Conservation (phyloP, 2,888 invertebrate genomes). For the Apotomis turbidana region DNA sequence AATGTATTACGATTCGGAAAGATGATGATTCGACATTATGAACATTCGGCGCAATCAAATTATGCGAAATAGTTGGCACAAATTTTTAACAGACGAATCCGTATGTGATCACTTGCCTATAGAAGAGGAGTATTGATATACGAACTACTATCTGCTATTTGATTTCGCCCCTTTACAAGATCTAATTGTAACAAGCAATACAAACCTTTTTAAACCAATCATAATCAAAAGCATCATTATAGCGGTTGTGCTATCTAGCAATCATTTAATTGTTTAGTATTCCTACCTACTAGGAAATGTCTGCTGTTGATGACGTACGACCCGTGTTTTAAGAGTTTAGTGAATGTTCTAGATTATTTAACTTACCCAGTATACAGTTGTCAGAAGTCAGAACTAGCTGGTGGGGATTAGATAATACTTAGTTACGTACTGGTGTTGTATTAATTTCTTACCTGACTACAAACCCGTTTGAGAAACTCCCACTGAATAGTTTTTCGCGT, state of each 20-base stretch:
- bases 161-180: too few species aligned
- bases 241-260: neutral
- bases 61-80: too few species aligned
- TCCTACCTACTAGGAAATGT: neutral
- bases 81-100: too few species aligned
- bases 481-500: neutral
- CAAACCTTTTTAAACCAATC: neutral
- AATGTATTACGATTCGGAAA: too few species aligned
- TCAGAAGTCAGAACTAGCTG: neutral
- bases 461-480: slow-evolving; percentile 19
- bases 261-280: neutral
- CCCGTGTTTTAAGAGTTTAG: neutral
- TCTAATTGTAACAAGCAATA: neutral
- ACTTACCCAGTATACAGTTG: too few species aligned
- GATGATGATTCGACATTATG: too few species aligned
- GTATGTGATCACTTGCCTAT: too few species aligned
- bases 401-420: slow-evolving; percentile 8
- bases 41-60: too few species aligned
- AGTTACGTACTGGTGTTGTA: neutral
- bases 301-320: neutral
- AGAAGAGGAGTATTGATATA: too few species aligned
- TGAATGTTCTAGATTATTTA: neutral
- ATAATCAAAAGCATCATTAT: neutral
- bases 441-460: slow-evolving; percentile 16
- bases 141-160: too few species aligned